Evolutionary conservation across 2,113 vertebrate genomes (phyloP).

Genomic region (Sorex araneus): DNA sequence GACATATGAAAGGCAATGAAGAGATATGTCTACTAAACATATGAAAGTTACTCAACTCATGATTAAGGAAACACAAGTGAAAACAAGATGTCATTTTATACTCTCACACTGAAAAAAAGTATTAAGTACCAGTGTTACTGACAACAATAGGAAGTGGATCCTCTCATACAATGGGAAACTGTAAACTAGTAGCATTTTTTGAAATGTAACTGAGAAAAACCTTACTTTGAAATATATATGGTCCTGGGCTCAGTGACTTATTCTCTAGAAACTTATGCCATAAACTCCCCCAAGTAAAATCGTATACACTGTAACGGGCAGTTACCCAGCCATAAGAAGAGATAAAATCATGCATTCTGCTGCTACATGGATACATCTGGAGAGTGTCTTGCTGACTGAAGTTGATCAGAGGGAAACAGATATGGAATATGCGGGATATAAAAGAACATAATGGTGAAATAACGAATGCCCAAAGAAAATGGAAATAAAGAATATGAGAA

Average conservation of each 20-base stretch:
- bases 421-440: too few relatives aligned
- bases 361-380: too few relatives aligned
- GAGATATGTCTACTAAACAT: not conserved
- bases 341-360: too few relatives aligned
- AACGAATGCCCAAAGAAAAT: too few relatives aligned
- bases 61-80: conserved; percentile 40
- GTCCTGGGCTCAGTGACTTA: not conserved
- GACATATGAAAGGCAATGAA: not conserved
- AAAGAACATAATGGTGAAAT: too few relatives aligned
- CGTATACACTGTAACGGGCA: not conserved
- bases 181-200: not conserved
- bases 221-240: conserved; percentile 15
- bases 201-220: not conserved
- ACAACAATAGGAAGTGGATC: not conserved
- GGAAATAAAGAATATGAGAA: too few relatives aligned
- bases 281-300: not conserved
- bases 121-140: not conserved
- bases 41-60: conserved; percentile 35
- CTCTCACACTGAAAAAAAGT: not conserved
- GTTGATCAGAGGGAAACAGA: too few relatives aligned
- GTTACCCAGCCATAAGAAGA: too few relatives aligned
- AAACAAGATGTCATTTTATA: conserved; percentile 25
- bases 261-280: conserved; percentile 24
- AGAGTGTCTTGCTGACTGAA: too few relatives aligned
- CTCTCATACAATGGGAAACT: not conserved